These are phyloP conservation scores for Mamestra brassicae DNA, from an alignment of 2,888 invertebrate species.

Conservation along the genomic window DNA sequence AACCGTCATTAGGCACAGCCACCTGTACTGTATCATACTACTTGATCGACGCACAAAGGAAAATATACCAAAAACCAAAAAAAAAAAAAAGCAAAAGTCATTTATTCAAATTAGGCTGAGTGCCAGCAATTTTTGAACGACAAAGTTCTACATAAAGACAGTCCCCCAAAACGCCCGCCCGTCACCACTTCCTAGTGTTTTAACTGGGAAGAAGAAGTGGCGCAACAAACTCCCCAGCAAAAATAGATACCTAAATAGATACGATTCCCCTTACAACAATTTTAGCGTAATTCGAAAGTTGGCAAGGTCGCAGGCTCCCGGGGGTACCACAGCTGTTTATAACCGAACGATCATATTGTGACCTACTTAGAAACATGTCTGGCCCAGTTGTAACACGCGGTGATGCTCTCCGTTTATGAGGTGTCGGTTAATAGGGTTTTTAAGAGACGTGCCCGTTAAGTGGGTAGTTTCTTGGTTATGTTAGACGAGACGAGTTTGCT, in stretches of 20 bases:
- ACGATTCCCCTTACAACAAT: slow-evolving; percentile 23
- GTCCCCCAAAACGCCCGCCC: too few relatives aligned
- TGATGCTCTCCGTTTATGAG: slow-evolving; percentile 1
- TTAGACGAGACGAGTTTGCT: not conserved
- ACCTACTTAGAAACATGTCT: slow-evolving; percentile 40
- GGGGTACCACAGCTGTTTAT: slow-evolving; percentile 43
- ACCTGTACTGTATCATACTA: not conserved
- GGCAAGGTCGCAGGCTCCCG: slow-evolving; percentile 47
- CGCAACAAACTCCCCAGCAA: not conserved
- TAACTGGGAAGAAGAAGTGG: too few relatives aligned
- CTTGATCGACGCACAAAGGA: not conserved
- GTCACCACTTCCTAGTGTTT: too few relatives aligned
- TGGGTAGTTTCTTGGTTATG: not conserved
- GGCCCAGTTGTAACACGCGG: slow-evolving; percentile 21
- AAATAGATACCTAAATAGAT: not conserved
- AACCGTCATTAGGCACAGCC: not conserved
- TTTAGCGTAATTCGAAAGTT: slow-evolving; percentile 27
- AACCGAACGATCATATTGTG: slow-evolving; percentile 48
- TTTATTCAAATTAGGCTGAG: too few relatives aligned
- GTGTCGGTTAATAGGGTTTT: slow-evolving; percentile 17
- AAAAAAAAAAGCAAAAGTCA: too few relatives aligned
- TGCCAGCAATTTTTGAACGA: too few relatives aligned
- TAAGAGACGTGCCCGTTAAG: not conserved
- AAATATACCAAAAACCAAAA: not conserved
- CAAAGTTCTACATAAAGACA: too few relatives aligned